These are phyloP conservation scores for Geophilus truncorum DNA, from an alignment of 2,888 invertebrate species.

Conservation along the genomic window DNA sequence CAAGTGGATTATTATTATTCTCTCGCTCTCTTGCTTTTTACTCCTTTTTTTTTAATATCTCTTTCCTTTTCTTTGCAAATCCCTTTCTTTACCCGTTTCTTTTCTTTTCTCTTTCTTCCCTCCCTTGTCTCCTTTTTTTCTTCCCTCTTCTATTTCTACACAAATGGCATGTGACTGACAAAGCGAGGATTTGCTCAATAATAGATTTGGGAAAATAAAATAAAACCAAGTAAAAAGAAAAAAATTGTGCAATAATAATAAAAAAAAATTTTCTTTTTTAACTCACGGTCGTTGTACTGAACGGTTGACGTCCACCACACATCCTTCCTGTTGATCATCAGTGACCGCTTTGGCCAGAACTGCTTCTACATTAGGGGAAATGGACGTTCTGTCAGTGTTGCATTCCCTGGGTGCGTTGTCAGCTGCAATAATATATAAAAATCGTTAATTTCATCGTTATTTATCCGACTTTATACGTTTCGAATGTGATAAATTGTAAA, in stretches of 20 bases:
- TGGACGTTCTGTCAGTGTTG: neutral
- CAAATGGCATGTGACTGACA: neutral
- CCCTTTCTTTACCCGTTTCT: neutral
- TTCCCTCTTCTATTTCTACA: neutral
- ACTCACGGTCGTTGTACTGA: constrained; percentile 20
- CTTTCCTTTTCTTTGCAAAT: neutral
- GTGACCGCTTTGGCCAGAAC: constrained; percentile 31
- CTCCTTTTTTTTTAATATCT: neutral
- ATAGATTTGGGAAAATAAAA: neutral
- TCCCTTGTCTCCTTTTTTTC: neutral
- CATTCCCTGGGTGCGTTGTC: constrained; percentile 34
- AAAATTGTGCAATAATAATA: too few relatives aligned
- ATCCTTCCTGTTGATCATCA: constrained; percentile 32
- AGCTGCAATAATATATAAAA: constrained; percentile 9
- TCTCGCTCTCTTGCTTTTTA: neutral
- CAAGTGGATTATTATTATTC: constrained; percentile 8
- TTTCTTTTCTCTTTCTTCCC: neutral
- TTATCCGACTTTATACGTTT: too few relatives aligned
- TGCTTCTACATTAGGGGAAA: constrained; percentile 31
- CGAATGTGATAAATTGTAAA: too few relatives aligned
- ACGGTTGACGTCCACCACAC: constrained; percentile 30
- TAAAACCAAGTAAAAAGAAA: too few relatives aligned
- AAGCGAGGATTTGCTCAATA: neutral
- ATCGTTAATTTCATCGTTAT: neutral
- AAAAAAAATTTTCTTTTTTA: too few relatives aligned